Percentiles rank a stretch among this genome's conserved stretches.
Evolutionary conservation across 2,113 vertebrate species (phyloP).

Genomic region (Mastomys natalensis): DNA sequence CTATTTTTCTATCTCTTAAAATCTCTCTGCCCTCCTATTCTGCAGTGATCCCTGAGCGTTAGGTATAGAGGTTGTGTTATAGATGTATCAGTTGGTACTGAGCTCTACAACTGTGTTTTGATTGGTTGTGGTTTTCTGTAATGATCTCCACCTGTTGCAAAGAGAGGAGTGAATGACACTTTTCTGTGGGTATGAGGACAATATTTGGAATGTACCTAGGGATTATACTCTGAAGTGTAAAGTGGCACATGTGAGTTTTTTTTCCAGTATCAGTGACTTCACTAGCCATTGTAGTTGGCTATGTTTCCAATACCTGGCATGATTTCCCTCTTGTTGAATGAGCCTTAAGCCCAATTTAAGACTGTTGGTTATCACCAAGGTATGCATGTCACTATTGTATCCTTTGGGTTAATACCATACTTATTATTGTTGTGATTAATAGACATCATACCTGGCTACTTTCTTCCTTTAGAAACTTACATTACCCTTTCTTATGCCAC

Average conservation of each 20-base stretch:
- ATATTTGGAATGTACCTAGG: background rate
- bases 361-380: background rate
- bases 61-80: background rate
- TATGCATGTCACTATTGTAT: background rate
- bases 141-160: background rate
- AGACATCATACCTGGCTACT: background rate
- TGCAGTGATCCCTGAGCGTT: background rate
- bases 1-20: background rate
- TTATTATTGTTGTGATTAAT: background rate
- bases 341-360: background rate
- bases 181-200: background rate
- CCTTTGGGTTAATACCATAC: background rate
- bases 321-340: background rate
- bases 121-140: background rate
- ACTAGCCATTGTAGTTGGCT: background rate
- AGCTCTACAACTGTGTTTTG: background rate
- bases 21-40: background rate
- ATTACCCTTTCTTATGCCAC: background rate
- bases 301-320: background rate
- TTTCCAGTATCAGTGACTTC: background rate
- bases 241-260: background rate
- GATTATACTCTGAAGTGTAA: background rate
- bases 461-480: background rate
- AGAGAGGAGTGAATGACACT: background rate
- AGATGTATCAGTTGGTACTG: background rate